Evolutionary conservation across 64 coral and sea anemone genomes (phyloP).

Genomic region (Montipora efflorescens): DNA sequence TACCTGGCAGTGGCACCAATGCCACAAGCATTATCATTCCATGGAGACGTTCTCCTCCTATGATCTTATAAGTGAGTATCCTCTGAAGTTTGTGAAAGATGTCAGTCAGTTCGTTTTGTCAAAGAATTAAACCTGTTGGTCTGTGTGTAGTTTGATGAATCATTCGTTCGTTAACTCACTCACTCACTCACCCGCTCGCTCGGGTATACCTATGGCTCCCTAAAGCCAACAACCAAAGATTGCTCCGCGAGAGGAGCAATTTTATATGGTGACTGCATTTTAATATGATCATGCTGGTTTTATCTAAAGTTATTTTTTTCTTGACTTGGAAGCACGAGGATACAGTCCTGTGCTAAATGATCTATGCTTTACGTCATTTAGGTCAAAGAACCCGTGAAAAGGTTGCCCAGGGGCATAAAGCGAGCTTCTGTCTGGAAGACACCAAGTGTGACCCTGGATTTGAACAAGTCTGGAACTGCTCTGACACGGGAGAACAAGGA

Average conservation of each 20-base stretch:
- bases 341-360: background rate
- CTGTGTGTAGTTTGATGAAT: no score
- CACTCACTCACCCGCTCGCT: no score
- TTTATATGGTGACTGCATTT: no score
- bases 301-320: no score
- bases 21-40: conserved; percentile 94
- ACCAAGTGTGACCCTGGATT: conserved; percentile 83
- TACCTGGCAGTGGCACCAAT: conserved; percentile 83
- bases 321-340: no score
- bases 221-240: no score
- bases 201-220: no score
- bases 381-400: background rate
- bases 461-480: conserved; percentile 76
- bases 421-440: conserved; percentile 93
- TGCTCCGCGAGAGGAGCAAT: no score
- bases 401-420: conserved; percentile 88
- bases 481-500: conserved; percentile 68
- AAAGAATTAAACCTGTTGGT: no score
- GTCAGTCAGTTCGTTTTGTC: no score
- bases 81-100: background rate
- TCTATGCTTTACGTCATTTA: background rate
- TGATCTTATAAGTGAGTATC: conserved; percentile 79
- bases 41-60: conserved; percentile 91
- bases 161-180: no score
- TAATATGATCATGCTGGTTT: no score